Percentiles rank a stretch among this genome's conserved stretches.
Conservation (phyloP, 2,113 vertebrate species). For the Nycticorax nycticorax region DNA sequence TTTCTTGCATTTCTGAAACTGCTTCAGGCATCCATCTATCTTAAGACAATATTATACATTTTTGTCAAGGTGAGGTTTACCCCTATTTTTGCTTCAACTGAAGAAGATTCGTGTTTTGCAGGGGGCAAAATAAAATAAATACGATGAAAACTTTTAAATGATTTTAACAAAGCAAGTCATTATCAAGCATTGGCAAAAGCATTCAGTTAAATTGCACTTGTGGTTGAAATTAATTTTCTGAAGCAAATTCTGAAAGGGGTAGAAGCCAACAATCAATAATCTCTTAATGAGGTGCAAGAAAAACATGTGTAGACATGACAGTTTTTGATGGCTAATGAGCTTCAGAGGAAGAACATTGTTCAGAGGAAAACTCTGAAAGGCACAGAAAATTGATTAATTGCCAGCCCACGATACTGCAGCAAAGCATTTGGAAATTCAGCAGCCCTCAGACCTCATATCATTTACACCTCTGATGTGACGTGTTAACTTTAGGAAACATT, state of each 20-base stretch:
- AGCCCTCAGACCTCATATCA: conserved; percentile 30
- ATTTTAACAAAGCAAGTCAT: conserved; percentile 33
- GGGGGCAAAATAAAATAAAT: neutral
- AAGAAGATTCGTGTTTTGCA: neutral
- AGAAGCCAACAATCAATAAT: conserved; percentile 63
- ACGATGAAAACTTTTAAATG: neutral
- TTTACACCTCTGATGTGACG: neutral
- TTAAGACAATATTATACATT: neutral
- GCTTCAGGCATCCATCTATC: conserved; percentile 1
- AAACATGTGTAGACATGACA: conserved; percentile 67
- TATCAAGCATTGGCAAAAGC: conserved; percentile 12
- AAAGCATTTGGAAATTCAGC: conserved; percentile 29
- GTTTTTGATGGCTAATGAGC: conserved; percentile 56
- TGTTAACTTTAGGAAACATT: conserved; percentile 52
- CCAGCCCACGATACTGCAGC: conserved; percentile 34
- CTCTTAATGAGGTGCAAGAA: conserved; percentile 60
- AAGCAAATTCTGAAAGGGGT: conserved; percentile 48
- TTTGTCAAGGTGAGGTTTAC: neutral
- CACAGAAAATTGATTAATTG: conserved; percentile 64
- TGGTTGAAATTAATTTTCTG: conserved; percentile 63
- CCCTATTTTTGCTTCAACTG: neutral
- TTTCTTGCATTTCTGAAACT: conserved; percentile 32
- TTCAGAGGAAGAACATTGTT: conserved; percentile 53
- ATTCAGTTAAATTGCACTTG: neutral
- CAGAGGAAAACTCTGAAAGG: conserved; percentile 56